Base-by-base conservation (phyloP, 2,113 vertebrate genomes). In the Donacobius atricapilla region DNA sequence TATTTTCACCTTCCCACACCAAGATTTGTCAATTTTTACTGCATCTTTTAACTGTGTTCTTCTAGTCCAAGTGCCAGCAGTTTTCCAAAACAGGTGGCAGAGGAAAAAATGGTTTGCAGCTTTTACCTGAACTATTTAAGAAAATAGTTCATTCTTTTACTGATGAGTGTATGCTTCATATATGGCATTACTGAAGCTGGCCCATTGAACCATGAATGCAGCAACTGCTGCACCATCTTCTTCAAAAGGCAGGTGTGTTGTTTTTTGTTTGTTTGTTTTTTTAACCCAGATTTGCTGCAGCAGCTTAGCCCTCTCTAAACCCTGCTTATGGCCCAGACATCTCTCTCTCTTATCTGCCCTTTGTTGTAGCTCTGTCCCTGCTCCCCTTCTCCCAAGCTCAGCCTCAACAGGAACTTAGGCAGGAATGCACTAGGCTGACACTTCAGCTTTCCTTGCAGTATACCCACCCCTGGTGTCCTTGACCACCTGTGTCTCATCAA, bases 21-120 rank as follows among this genome's bases (percentile, higher is more conserved):
- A 42, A 97, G 96, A 96, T 96, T 95, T 94, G 97, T 98, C 98
- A 97, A 98, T 98, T 98, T 98, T 98, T 98, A 98, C 84, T 92
- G 97, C 92, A 2, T 96, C 94, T 98, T 98, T 98, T 98, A 97
- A 98, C 98, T 98, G 93, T 96, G 87, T 97, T 98, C 98, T 97
- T 96, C 92, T 79, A 98, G 95, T 93, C 96, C 88, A 96, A 96
- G 92, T 65, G 14, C 97, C 92, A 97, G 97, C 95, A 96, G 89
- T 97, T 97, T 98, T 96, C 96, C 77, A 91, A 96, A 96, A 82
- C 81, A 82, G 30, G 54, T 92, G 51, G 48, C 70, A 31, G 31
- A 90, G 27, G 48, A 81, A 78, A 85, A 6, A 71, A 42, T 65
- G 66, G 54, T 86, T 94, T 90, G 19, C 47, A 70, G 10, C 7